Conservation (phyloP, 2,113 vertebrate species). For the Etheostoma cragini region DNA sequence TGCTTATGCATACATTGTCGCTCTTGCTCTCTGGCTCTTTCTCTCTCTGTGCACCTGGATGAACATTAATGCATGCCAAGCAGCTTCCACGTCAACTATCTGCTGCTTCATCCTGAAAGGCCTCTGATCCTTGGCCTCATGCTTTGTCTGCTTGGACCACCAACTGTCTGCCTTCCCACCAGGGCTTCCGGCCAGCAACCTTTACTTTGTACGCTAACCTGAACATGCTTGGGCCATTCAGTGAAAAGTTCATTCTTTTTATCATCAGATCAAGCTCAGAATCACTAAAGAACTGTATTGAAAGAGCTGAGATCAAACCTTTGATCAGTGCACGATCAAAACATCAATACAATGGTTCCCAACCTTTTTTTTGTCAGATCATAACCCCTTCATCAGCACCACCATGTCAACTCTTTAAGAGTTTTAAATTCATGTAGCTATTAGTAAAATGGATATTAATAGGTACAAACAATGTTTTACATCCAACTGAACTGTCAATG, state of each 20-base stretch:
- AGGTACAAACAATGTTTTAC: background rate
- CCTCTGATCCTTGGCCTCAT: slow-evolving; percentile 29
- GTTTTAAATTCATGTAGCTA: background rate
- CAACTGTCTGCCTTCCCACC: slow-evolving; percentile 8
- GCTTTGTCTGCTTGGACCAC: slow-evolving; percentile 13
- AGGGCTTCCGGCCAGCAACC: slow-evolving; percentile 10
- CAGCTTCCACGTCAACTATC: slow-evolving; percentile 58
- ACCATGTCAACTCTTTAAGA: background rate
- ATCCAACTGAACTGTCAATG: background rate
- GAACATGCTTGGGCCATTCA: background rate
- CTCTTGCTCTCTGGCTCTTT: slow-evolving; percentile 24
- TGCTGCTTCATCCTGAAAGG: slow-evolving; percentile 42
- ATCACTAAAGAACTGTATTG: background rate
- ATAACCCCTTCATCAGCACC: background rate
- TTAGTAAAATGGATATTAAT: background rate
- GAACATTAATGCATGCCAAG: slow-evolving; percentile 70
- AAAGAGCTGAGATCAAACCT: slow-evolving; percentile 2
- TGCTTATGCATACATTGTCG: slow-evolving; percentile 46
- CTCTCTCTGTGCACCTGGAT: slow-evolving; percentile 43
- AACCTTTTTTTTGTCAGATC: background rate
- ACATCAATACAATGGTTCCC: background rate
- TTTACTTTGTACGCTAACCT: slow-evolving; percentile 13
- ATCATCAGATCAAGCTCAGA: background rate
- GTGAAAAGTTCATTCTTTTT: slow-evolving; percentile 6
- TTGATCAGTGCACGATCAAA: background rate